Evolutionary conservation across 2,113 vertebrate genomes (phyloP), one percentile per base, ranked within the genome.

Genomic region (Lichenostomus cassidix): DNA sequence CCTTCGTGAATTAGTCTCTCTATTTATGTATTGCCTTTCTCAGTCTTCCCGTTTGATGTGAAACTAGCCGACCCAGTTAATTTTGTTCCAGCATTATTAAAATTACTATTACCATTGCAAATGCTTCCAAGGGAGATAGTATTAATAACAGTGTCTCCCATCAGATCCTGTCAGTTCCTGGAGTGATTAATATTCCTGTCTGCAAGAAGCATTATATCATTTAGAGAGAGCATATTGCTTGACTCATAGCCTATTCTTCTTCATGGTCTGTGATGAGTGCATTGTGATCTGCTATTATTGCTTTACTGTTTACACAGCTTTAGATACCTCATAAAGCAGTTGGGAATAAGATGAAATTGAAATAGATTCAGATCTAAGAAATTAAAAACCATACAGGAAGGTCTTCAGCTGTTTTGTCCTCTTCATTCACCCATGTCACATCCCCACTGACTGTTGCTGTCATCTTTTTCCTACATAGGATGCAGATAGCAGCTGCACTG

Each of bases 91-190:
- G 60, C 71, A 42, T 96, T 97, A 96, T 97, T 96, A 95, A 96
- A 96, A 96, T 89, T 74, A 76, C 75, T 91, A 95, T 96, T 97
- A 94, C 92, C 90, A 96, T 96, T 96, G 96, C 94, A 97, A 96
- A 97, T 96, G 80, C 53, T 96, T 96, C 87, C 77, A 93, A 83
- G 90, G 58, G 75, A 96, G 87, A 94, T 86, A 92, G 87, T 86
- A 91, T 92, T 94, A 94, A 92, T 96, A 96, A 90, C 58, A 86
- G 67, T 73, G 67, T 90, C 88, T 95, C 91, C 90, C 82, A 95
- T 90, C 91, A 93, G 93, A 94, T 91, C 65, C 47, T 92, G 93
- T 93, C 91, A 75, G 85, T 92, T 96, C 83, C 79, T 52, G 37
- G 59, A n/a, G 67, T 96, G 89, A 96, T 96, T 95, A 95, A 96